Evolutionary conservation across 1,140 invertebrate species (phyloP).

Genomic region (Popillia japonica): DNA sequence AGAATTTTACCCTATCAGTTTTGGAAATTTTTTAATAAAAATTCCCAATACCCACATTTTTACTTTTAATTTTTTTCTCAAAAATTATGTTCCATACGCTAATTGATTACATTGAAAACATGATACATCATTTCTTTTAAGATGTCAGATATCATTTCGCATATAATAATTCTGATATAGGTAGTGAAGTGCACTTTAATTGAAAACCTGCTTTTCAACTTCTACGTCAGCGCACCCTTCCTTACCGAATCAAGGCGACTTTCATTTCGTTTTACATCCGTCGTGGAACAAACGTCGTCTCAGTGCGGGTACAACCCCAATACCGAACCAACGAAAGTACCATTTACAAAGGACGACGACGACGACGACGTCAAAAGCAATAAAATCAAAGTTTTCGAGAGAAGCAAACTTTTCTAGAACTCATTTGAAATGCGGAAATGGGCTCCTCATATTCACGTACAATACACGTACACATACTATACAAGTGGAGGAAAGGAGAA

Average conservation of each 20-base stretch:
- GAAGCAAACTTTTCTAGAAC: conserved; percentile 22
- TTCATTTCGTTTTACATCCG: conserved; percentile 26
- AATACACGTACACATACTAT: background rate
- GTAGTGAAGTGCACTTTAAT: too few relatives aligned
- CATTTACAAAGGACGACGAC: conserved; percentile 4
- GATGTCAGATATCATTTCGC: too few relatives aligned
- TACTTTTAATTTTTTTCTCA: too few relatives aligned
- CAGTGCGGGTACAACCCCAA: background rate
- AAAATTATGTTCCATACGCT: too few relatives aligned
- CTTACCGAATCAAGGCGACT: background rate
- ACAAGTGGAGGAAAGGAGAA: background rate
- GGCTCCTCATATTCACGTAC: conserved; percentile 22
- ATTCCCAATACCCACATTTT: too few relatives aligned
- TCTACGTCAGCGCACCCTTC: too few relatives aligned
- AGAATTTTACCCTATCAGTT: too few relatives aligned
- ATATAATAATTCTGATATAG: too few relatives aligned
- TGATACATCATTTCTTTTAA: too few relatives aligned
- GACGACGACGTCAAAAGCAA: conserved; percentile 16
- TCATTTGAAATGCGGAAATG: conserved; percentile 27
- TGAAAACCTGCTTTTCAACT: too few relatives aligned
- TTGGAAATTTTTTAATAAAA: too few relatives aligned
- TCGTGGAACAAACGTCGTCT: conserved; percentile 5
- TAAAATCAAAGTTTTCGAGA: conserved; percentile 31
- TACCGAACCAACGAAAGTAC: background rate
- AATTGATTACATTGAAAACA: too few relatives aligned